Evolutionary conservation across 1,140 invertebrate species (phyloP), one percentile per base, ranked within the genome.

Genomic region (Papilio helenus): DNA sequence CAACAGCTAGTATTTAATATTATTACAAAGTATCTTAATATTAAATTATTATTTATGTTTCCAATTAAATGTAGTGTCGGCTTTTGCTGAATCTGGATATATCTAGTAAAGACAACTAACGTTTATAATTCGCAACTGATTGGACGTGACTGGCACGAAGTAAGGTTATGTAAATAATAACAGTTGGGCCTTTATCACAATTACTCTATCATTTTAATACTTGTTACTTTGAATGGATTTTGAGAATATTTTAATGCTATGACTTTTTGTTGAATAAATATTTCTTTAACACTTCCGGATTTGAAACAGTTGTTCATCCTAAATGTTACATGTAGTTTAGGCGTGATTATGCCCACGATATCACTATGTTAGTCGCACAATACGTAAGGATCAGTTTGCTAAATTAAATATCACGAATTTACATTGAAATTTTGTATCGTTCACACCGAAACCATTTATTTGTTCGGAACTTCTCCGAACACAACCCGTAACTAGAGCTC

Each of bases 101-200:
- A 74, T 74, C 72, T 23, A 51, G 72, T 44, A 74, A 51, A 51
- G n/a, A 74, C 20, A 72, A 72, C 34, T 18, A 49, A 0, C 20
- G 39, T 46, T 74, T 46, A 20, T 44, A 49, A 74, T 74, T 74
- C 49, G 20, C 39, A 44, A 49, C 72, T 51, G 72, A 74, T 74
- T 74, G 72, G 9, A 39, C 71, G 7, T 26, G 23, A 49, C 72
- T 49, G 12, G 23, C 44, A 74, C 72, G 44, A 68, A 10, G 26
- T 18, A 49, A 74, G 42, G 72, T 74, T 74, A 49, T 29, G 10
- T 74, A 74, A 74, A 74, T 74, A 74, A 74, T 46, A 49, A 46
- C 72, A 74, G 0, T 46, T 26, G 20, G 72, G 72, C 12, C 72
- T 73, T 29, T 74, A 74, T 74, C 72, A 26, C 42, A 26, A 29